Evolutionary conservation across 2,797 vertebrate genomes (phyloP), one percentile per base, ranked within the genome.

Genomic region (Chromobotia macracanthus): DNA sequence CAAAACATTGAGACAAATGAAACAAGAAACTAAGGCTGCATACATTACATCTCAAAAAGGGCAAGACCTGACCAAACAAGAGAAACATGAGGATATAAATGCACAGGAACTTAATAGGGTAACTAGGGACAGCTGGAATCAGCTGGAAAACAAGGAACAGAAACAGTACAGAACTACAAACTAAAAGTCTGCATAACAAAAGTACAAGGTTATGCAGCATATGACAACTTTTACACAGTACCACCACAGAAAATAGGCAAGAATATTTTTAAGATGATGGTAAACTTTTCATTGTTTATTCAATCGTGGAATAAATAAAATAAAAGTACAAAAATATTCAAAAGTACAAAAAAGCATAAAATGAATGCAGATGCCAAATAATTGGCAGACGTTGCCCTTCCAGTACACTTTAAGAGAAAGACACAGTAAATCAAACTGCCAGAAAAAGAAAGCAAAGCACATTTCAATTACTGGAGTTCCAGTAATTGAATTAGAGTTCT

Each of bases 401-500:
- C 35, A 38, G 8, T 38, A 38, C 35, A 68, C 56, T 44, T 71
- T 72, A 66, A 81, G 18, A 79, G 35, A 53, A 68, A 67, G 55
- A 67, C 72, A 41, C 28, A 46, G 64, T 83, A 68, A 83, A 83
- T 83, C 73, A 79, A 35, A 25, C 28, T 77, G 73, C 31, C 65
- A 65, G 53, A 16, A 56, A 73, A 67, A 73, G 60, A 79, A 51
- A 58, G 73, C 7, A 67, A 16, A 48, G 65, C 75, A 75, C 67
- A 80, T n/a, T n/a, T n/a, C n/a, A n/a, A n/a, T n/a, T n/a, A n/a
- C n/a, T 53, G 19, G 31, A 82, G 77, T 46, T n/a, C 50, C 70
- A 51, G 41, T 80, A 79, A 86, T 68, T 75, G 16, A 73, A 75
- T 84, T 71, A 60, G 19, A 46, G 48, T 23, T 50, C 77, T 77